These are phyloP conservation scores for Platysternon megacephalum DNA, from an alignment of 2,113 vertebrate species.

Conservation along the genomic window DNA sequence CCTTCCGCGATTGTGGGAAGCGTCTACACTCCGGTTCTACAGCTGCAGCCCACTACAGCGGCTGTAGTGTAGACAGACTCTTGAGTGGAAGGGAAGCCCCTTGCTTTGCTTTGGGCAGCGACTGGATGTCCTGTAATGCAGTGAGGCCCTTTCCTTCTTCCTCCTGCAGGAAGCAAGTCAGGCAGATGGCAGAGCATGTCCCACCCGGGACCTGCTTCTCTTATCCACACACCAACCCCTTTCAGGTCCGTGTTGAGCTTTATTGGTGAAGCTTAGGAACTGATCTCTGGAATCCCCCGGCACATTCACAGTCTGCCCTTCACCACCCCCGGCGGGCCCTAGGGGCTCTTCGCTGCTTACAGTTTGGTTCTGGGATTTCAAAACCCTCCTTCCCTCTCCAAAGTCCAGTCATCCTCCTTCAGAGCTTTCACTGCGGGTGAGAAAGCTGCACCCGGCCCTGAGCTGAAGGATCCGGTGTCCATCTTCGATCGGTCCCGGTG, in stretches of 20 bases:
- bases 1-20: not conserved
- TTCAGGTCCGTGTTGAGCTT: conserved; percentile 11
- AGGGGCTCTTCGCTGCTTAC: too few species aligned
- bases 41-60: not conserved
- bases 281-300: not conserved
- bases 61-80: not conserved
- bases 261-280: conserved; percentile 26
- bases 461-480: not conserved
- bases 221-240: not conserved
- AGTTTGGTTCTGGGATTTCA: not conserved
- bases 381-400: not conserved
- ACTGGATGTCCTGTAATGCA: not conserved
- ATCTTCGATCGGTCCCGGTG: not conserved
- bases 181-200: not conserved
- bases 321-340: accelerated
- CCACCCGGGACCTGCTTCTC: not conserved
- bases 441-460: not conserved
- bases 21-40: not conserved
- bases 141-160: not conserved
- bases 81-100: not conserved
- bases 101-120: not conserved
- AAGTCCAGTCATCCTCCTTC: not conserved
- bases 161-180: not conserved
- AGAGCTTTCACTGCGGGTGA: not conserved
- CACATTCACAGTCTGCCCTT: not conserved